phyloP scores from a whole-genome alignment of 2,113 vertebrate genomes.

The Rhinichthys klamathensis region DNA sequence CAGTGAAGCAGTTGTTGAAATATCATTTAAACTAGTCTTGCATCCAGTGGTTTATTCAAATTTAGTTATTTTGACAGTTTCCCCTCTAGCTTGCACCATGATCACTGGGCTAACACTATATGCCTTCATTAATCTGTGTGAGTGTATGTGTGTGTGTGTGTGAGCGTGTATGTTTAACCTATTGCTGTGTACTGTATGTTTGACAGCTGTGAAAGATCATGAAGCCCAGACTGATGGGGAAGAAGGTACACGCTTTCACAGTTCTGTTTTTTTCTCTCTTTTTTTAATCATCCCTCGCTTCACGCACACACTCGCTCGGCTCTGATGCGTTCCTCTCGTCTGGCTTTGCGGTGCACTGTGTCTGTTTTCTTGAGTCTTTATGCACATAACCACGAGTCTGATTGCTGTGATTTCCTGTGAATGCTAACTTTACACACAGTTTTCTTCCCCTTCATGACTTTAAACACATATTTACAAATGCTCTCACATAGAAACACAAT shows the following conservation, averaged over 20 bases:
- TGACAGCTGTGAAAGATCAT: constrained; percentile 47
- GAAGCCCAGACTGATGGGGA: constrained; percentile 34
- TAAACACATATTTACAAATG: constrained; percentile 16
- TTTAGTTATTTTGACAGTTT: not conserved
- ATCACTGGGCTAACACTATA: constrained; percentile 11
- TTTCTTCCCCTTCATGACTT: not conserved
- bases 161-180: constrained; percentile 26
- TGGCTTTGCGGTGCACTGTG: constrained; percentile 20
- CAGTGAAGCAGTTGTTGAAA: not conserved
- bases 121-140: constrained; percentile 14
- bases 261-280: not conserved
- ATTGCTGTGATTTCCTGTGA: constrained; percentile 35
- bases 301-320: constrained; percentile 4
- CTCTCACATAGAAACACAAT: constrained; percentile 3
- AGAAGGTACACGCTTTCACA: constrained; percentile 31
- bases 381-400: constrained; percentile 21
- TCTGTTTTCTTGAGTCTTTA: not conserved
- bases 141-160: not conserved
- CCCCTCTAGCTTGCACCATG: constrained; percentile 4
- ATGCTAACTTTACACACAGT: not conserved
- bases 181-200: constrained; percentile 43
- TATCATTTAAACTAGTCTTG: not conserved
- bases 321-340: constrained; percentile 16
- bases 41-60: not conserved
- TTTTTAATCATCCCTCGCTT: constrained; percentile 13